Percentiles rank a stretch among this genome's conserved stretches.
phyloP scores from a whole-genome alignment of 2,888 invertebrate genomes.

The Oxycera nigricornis region DNA sequence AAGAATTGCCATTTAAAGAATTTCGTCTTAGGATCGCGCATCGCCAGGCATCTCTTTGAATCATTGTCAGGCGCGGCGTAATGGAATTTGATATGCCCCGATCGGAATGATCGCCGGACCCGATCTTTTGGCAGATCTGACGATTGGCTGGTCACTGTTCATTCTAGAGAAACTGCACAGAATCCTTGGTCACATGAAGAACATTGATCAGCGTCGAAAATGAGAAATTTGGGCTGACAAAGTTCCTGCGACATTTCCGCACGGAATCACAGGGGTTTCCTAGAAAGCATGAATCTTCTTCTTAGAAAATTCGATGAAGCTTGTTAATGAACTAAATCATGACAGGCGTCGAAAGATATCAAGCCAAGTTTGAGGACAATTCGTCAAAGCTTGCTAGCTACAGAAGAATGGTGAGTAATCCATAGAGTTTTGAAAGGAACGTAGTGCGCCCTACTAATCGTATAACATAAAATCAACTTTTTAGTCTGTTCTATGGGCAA shows the following conservation, averaged over 20 bases:
- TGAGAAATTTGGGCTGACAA: constrained; percentile 25
- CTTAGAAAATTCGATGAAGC: neutral
- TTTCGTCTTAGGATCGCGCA: constrained; percentile 45
- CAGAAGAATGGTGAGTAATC: too few species aligned
- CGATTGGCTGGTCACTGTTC: neutral
- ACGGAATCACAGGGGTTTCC: neutral
- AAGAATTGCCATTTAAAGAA: constrained; percentile 49
- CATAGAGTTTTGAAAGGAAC: too few species aligned
- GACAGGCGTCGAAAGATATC: too few species aligned
- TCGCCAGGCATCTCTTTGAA: constrained; percentile 48
- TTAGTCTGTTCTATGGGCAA: too few species aligned
- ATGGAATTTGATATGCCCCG: constrained; percentile 42
- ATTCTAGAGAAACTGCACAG: neutral
- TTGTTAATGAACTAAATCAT: too few species aligned
- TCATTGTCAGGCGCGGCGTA: constrained; percentile 44
- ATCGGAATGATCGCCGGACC: constrained; percentile 15
- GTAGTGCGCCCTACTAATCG: too few species aligned
- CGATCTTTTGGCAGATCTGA: constrained; percentile 22
- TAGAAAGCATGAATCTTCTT: neutral
- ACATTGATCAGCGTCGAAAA: neutral
- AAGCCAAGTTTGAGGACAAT: too few species aligned
- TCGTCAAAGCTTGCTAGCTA: too few species aligned
- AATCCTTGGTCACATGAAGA: constrained; percentile 2
- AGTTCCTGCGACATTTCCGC: neutral
- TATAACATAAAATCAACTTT: too few species aligned